Percentiles rank a stretch among this genome's conserved stretches.
Conservation (phyloP, 2,888 invertebrate genomes). For the Eucera pruinosa region DNA sequence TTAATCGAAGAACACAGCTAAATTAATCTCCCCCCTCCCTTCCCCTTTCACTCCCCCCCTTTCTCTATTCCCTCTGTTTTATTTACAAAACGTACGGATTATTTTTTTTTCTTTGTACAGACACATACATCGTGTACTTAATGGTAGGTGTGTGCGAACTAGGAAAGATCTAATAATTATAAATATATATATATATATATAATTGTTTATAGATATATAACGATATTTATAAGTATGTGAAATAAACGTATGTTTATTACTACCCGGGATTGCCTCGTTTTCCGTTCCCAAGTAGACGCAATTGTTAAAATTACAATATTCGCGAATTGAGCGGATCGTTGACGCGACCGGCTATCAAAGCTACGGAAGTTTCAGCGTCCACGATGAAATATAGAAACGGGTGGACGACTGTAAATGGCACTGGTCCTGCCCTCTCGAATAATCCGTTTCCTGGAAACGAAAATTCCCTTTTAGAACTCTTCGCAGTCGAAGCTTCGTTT, state of each 20-base stretch:
- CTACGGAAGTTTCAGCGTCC: constrained; percentile 91
- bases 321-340: constrained; percentile 93
- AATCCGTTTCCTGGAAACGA: constrained; percentile 83
- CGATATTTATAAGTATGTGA: constrained; percentile 79
- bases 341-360: constrained; percentile 93
- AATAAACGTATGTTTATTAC: constrained; percentile 80
- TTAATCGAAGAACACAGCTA: constrained; percentile 36
- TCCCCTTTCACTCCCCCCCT: constrained; percentile 21
- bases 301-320: constrained; percentile 85
- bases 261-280: constrained; percentile 27
- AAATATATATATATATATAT: constrained; percentile 67
- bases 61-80: constrained; percentile 51
- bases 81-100: constrained; percentile 64
- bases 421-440: constrained; percentile 84
- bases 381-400: constrained; percentile 94
- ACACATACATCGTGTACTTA: constrained; percentile 67
- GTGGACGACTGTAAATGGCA: constrained; percentile 91
- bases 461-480: neutral
- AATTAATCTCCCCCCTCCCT: neutral
- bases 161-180: constrained; percentile 62
- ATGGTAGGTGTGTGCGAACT: constrained; percentile 61
- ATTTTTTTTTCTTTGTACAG: constrained; percentile 73
- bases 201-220: constrained; percentile 75
- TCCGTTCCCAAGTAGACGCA: constrained; percentile 2
- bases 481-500: too few species aligned